Evolutionary conservation across 2,113 vertebrate genomes (phyloP).

Genomic region (Callionymus lyra): DNA sequence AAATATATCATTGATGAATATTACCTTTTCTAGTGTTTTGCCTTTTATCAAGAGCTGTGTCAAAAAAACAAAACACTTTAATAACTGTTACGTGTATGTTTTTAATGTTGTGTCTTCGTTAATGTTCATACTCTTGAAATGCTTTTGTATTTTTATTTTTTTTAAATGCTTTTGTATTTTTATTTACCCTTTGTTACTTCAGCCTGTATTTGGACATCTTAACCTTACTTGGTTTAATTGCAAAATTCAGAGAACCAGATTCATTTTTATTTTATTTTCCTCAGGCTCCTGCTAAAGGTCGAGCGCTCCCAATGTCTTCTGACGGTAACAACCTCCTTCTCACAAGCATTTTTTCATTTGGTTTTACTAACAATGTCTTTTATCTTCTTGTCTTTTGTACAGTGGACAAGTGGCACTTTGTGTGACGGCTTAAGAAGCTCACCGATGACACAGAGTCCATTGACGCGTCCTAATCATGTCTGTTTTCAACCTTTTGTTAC

Average conservation of each 20-base stretch:
- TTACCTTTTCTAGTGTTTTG: no score
- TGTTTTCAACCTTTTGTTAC: no score
- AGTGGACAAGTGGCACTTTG: slow-evolving; percentile 72
- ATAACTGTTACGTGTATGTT: no score
- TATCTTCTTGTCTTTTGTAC: slow-evolving; percentile 23
- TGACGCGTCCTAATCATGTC: no score
- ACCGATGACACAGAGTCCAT: slow-evolving; percentile 3
- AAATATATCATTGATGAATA: no score
- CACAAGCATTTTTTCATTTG: background rate
- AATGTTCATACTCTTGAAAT: background rate
- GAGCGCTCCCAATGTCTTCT: slow-evolving; percentile 43
- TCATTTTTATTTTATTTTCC: slow-evolving; percentile 7
- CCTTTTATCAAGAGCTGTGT: no score
- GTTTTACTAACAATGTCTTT: background rate
- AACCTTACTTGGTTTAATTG: no score
- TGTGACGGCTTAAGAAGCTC: slow-evolving; percentile 33
- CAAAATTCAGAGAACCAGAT: no score
- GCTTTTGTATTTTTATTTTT: no score
- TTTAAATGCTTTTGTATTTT: background rate
- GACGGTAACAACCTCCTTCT: slow-evolving; percentile 64
- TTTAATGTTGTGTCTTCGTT: no score
- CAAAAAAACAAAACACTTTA: no score
- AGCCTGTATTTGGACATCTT: no score
- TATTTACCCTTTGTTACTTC: slow-evolving; percentile 4
- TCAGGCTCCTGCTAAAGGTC: slow-evolving; percentile 62